A percentile compares a stretch with the other conserved stretches of the same genome.
These are phyloP conservation scores for Nothobranchius kuhntae DNA, from an alignment of 2,113 vertebrate species.

Conservation along the genomic window DNA sequence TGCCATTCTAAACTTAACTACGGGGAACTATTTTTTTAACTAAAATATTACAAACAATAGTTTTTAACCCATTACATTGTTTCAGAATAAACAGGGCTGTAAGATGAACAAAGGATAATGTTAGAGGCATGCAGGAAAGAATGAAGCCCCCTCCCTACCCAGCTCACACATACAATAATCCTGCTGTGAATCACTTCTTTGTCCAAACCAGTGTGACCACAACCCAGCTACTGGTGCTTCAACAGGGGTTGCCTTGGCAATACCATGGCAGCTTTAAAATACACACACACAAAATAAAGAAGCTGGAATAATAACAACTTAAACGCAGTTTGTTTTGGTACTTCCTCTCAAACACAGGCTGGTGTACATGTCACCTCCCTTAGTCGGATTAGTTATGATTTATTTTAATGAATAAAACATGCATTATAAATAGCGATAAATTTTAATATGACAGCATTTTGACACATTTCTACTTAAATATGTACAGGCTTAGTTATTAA, in stretches of 20 bases:
- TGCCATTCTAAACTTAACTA: background rate
- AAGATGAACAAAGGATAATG: conserved; percentile 55
- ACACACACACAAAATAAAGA: background rate
- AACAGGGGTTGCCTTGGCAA: conserved; percentile 61
- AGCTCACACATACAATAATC: conserved; percentile 75
- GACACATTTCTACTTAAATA: too few species aligned
- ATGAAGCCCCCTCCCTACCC: conserved; percentile 57
- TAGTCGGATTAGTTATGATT: too few species aligned
- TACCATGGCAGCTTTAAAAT: conserved; percentile 48
- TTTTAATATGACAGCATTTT: too few species aligned
- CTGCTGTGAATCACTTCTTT: conserved; percentile 76
- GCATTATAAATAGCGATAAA: too few species aligned
- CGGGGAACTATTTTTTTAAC: background rate
- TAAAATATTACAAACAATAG: conserved; percentile 33
- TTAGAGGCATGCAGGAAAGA: conserved; percentile 62
- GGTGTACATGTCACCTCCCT: background rate
- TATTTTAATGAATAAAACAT: too few species aligned
- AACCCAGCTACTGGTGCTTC: conserved; percentile 50
- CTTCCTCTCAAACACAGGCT: background rate
- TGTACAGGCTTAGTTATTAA: too few species aligned
- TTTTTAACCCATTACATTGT: conserved; percentile 47
- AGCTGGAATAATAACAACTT: conserved; percentile 7
- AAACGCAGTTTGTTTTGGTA: conserved; percentile 15
- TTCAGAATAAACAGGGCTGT: conserved; percentile 44
- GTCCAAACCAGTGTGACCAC: conserved; percentile 63